Evolutionary conservation across 1,140 invertebrate species (phyloP), one percentile per base, ranked within the genome.

Genomic region (Augochlora pura): DNA sequence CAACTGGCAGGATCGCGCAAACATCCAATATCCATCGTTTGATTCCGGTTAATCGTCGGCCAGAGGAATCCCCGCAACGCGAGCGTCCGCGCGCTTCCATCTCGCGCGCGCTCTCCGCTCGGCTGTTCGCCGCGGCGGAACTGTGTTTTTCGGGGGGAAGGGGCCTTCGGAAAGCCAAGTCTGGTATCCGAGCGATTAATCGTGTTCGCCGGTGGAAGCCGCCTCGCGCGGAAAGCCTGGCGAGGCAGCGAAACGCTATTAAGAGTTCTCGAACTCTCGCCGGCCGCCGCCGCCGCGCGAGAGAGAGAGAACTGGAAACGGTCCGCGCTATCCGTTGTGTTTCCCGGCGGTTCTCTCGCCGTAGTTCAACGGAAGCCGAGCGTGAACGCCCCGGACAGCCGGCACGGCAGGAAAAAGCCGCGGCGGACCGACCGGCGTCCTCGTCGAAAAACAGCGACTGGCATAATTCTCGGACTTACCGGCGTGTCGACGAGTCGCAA

Each of bases 381-480:
- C 32, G 32, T 32, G 32, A 32, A 32, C 32, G 32, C 32, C 32
- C 32, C 12, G 42, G 14, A 46, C 42, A 10, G 42, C 42, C 14
- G 42, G 10, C 10, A 46, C n/a, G n/a, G n/a, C n/a, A n/a, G n/a
- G 14, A 46, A 46, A 46, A 46, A 46, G 14, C 42, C 42, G 12
- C 42, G 42, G 42, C 9, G 9, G 10, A 12, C 10, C 42, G 9
- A 2, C 42, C 2, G 14, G 42, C 9, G 42, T 8, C 9, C 42
- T 46, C 49, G 16, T 54, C 16, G 49, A 16, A 21, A 54, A 54
- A 21, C 2, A 54, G 9, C 42, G 12, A 12, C 42, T 14, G 14
- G 42, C 21, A 54, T 74, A 74, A 39, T 57, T 68, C 52, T 73
- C 32, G 49, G n/a, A 27, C 83, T 85, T 68, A 85, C 83, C 83